phyloP scores from a whole-genome alignment of 2,888 invertebrate genomes.

The Myopa tessellatipennis region DNA sequence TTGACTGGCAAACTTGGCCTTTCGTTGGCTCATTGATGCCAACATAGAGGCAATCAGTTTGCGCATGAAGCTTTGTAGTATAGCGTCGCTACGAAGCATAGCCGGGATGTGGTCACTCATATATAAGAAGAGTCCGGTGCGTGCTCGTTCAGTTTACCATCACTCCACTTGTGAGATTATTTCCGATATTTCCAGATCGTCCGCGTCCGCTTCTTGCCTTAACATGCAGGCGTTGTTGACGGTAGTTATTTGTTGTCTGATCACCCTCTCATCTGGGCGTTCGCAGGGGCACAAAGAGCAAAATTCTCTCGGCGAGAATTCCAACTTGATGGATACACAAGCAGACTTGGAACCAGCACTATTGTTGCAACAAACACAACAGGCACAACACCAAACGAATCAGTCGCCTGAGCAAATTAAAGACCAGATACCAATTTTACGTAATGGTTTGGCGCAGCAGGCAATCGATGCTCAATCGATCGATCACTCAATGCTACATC shows the following conservation, averaged over 20 bases:
- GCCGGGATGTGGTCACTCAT: not conserved
- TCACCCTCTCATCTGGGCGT: not conserved
- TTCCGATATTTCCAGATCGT: too few relatives aligned
- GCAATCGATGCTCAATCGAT: too few relatives aligned
- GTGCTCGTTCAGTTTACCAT: constrained; percentile 33
- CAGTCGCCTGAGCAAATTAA: too few relatives aligned
- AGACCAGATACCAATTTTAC: too few relatives aligned
- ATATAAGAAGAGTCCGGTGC: constrained; percentile 27
- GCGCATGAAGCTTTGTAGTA: constrained; percentile 16
- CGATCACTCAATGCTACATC: constrained; percentile 1
- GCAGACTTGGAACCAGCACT: not conserved
- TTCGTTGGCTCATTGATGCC: not conserved
- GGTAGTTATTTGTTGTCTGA: too few relatives aligned
- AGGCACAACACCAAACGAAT: too few relatives aligned
- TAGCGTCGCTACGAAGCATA: not conserved
- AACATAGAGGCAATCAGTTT: constrained; percentile 10
- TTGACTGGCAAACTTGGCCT: not conserved
- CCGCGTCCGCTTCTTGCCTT: not conserved
- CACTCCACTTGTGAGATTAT: constrained; percentile 3
- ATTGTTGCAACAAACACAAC: not conserved
- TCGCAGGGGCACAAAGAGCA: too few relatives aligned
- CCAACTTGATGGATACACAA: not conserved
- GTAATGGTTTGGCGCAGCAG: too few relatives aligned
- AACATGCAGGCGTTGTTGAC: not conserved
- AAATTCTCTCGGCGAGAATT: not conserved